Evolutionary conservation across 2,113 vertebrate genomes (phyloP).

Genomic region (Forbesichthys papilliferus): DNA sequence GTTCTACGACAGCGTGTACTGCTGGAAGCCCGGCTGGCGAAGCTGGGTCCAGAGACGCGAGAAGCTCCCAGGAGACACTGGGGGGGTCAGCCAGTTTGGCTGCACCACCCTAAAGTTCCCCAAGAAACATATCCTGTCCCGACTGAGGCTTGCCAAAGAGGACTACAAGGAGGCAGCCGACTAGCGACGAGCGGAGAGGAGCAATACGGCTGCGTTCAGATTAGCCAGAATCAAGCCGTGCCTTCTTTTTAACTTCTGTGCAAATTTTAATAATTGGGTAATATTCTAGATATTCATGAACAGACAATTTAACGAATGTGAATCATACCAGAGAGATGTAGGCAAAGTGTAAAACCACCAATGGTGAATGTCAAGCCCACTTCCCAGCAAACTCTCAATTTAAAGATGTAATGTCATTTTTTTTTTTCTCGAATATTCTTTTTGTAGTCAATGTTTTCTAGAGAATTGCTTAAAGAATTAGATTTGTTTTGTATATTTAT

Average conservation of each 20-base stretch:
- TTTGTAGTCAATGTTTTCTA: too few species aligned
- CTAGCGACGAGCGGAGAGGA: constrained; percentile 29
- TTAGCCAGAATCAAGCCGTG: background rate
- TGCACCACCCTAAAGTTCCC: constrained; percentile 82
- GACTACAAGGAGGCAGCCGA: constrained; percentile 60
- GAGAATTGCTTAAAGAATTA: too few species aligned
- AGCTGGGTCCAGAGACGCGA: constrained; percentile 83
- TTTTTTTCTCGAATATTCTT: too few species aligned
- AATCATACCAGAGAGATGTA: too few species aligned
- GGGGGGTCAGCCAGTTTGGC: constrained; percentile 81
- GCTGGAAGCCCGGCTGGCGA: constrained; percentile 83
- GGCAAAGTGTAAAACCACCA: too few species aligned
- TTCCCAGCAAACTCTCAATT: too few species aligned
- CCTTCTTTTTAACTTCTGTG: background rate
- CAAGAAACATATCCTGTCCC: constrained; percentile 80
- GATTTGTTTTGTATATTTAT: too few species aligned
- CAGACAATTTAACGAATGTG: constrained; percentile 18
- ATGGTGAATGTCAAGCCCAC: too few species aligned
- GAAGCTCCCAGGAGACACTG: constrained; percentile 78
- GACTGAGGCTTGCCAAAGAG: constrained; percentile 75
- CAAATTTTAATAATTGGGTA: constrained; percentile 1
- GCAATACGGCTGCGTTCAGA: constrained; percentile 1
- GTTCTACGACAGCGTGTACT: constrained; percentile 81
- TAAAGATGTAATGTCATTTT: too few species aligned
- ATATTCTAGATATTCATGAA: background rate